Conservation (phyloP, 1,140 invertebrate genomes). For the Caerostris darwini region DNA sequence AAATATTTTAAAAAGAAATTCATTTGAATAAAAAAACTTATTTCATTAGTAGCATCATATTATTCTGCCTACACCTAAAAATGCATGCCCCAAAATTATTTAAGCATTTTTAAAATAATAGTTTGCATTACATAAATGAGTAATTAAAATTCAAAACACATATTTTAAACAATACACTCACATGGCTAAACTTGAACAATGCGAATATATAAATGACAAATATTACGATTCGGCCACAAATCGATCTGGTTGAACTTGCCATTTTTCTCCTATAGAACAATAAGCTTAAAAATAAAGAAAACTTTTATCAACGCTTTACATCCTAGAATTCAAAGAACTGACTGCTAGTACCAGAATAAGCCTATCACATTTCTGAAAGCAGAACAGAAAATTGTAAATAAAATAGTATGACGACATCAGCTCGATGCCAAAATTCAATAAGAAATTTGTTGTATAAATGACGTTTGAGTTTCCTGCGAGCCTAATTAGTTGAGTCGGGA, state of each 20-base stretch:
- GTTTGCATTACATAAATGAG: no score
- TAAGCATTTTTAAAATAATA: neutral
- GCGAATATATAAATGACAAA: neutral
- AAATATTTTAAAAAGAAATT: no score
- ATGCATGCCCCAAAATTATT: no score
- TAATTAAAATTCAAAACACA: neutral
- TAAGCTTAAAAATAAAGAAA: neutral
- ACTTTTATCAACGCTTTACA: neutral
- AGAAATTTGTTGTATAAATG: neutral
- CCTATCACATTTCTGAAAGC: neutral
- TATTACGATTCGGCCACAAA: neutral
- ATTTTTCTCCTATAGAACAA: neutral
- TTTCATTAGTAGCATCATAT: no score
- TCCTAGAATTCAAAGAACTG: neutral
- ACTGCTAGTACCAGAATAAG: neutral
- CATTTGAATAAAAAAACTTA: no score
- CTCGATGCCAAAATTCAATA: neutral
- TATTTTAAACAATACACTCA: neutral
- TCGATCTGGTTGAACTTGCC: neutral
- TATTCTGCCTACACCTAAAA: no score
- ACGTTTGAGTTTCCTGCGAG: neutral
- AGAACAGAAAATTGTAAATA: constrained; percentile 9
- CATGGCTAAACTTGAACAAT: neutral
- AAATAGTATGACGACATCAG: constrained; percentile 3
- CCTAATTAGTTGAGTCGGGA: neutral